Evolutionary conservation across 1,140 invertebrate genomes (phyloP), one percentile per base, ranked within the genome.

Genomic region (Penaeus chinensis): DNA sequence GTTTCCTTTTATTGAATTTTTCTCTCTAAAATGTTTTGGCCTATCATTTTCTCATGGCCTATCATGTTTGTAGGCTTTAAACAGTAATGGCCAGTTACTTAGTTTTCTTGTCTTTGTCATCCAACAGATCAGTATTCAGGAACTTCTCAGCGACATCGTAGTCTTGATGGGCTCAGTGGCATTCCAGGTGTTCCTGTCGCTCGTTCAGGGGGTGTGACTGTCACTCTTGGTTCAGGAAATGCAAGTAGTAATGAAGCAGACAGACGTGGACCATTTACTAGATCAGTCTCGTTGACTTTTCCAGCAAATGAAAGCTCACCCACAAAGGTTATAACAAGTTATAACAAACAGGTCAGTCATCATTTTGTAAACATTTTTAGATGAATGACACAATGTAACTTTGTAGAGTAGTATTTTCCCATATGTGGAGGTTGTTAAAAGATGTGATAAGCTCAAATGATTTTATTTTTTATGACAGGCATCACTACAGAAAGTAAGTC

Each of bases 271-370:
- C 81, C 74, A n/a, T 88, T 88, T 74, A 65, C 87, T 80, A 62
- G 87, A 32, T 88, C 87, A 24, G 87, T 88, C 63, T 88, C 87
- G n/a, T 78, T 88, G 74, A 88, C 82, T 82, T 88, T 88, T 82
- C 87, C 87, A 71, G 65, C 82, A 32, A 81, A 65, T 77, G 71
- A 88, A 54, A 47, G 71, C 47, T 71, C 79, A 82, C 62, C 81
- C 60, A 76, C 87, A 47, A 88, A 88, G 82, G 87, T 88, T 88
- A 79, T 84, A 60, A 84, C 87, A 79, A 88, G 76, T 71, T 88
- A 79, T 88, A 84, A 80, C 65, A 88, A 69, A 62, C 87, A 88
- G 84, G 87, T 88, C 63, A 88, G 87, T 88, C 24, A n/a, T 79
- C 5, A 24, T 79, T 20, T 22, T 79, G 18, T 24, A 42, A 54